Percentiles rank a stretch among this genome's conserved stretches.
Conservation (phyloP, 2,113 vertebrate genomes). For the Protobothrops mucrosquamatus region DNA sequence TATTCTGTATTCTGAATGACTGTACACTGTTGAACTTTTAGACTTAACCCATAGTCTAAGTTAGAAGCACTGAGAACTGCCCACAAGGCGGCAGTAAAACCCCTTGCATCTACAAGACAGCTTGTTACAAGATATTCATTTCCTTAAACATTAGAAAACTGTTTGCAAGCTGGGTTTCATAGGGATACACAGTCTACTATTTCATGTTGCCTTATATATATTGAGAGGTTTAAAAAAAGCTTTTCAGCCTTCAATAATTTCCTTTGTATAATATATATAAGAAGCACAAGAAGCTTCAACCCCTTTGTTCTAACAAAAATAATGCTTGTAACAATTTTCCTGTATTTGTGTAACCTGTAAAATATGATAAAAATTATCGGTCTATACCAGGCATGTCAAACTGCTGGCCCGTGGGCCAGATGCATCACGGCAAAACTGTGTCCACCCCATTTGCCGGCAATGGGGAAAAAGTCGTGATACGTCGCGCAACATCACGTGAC, state of each 20-base stretch:
- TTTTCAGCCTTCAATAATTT: conserved; percentile 61
- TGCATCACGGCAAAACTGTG: no score
- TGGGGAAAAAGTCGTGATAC: no score
- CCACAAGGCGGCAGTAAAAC: conserved; percentile 98
- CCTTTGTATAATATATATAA: conserved; percentile 40
- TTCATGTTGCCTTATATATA: conserved; percentile 68
- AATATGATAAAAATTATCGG: neutral
- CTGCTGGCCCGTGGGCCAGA: no score
- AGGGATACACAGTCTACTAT: conserved; percentile 73
- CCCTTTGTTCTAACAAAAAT: conserved; percentile 60
- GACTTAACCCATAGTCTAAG: conserved; percentile 33
- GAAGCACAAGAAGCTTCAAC: conserved; percentile 56
- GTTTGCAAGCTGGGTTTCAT: conserved; percentile 68
- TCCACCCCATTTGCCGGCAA: no score
- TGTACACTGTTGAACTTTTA: conserved; percentile 34
- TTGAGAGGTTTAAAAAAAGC: conserved; percentile 62
- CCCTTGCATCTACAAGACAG: conserved; percentile 73
- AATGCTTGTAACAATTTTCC: conserved; percentile 42
- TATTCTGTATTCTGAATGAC: conserved; percentile 19
- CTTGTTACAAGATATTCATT: conserved; percentile 35
- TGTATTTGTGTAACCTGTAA: conserved; percentile 21
- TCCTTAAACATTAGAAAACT: conserved; percentile 58
- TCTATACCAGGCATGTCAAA: neutral
- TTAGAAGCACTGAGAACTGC: conserved; percentile 30
- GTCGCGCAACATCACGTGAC: no score